Evolutionary conservation across 2,113 vertebrate species (phyloP).

Genomic region (Aegithalos caudatus): DNA sequence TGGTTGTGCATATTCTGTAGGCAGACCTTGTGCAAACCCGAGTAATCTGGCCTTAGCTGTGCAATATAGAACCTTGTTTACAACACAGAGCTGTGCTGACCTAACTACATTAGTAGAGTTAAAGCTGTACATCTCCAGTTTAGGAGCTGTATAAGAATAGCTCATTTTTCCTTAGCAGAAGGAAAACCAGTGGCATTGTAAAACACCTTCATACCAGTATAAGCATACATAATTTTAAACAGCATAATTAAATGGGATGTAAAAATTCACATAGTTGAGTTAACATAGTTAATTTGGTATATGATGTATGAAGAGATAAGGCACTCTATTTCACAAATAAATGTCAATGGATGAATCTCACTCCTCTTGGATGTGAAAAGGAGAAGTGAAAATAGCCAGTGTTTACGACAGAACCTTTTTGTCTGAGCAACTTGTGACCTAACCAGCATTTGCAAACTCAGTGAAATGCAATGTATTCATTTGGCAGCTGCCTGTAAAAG

Average conservation of each 20-base stretch:
- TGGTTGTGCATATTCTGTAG: slow-evolving; percentile 23
- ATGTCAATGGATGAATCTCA: neutral
- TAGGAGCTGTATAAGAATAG: neutral
- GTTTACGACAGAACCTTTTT: neutral
- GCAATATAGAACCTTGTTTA: slow-evolving; percentile 17
- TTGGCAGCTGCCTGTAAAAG: neutral
- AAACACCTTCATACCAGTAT: neutral
- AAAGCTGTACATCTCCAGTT: neutral
- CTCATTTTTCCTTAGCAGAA: neutral
- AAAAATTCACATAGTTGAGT: neutral
- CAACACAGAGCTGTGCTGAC: neutral
- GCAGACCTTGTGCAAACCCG: slow-evolving; percentile 2
- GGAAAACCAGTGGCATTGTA: neutral
- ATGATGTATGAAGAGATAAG: neutral
- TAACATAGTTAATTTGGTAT: neutral
- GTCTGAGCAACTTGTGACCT: slow-evolving; percentile 3
- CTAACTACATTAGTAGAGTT: neutral
- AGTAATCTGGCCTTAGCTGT: neutral
- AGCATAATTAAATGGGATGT: neutral
- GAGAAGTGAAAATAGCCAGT: neutral
- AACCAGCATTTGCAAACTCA: slow-evolving; percentile 8
- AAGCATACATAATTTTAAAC: neutral
- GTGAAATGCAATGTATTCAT: slow-evolving; percentile 11
- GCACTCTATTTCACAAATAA: neutral
- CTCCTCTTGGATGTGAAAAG: neutral